A percentile compares a stretch with the other conserved stretches of the same genome.
Evolutionary conservation across 35 echinoderm and acorn worm species (phyloP).

Genomic region (Apostichopus parvimensis): DNA sequence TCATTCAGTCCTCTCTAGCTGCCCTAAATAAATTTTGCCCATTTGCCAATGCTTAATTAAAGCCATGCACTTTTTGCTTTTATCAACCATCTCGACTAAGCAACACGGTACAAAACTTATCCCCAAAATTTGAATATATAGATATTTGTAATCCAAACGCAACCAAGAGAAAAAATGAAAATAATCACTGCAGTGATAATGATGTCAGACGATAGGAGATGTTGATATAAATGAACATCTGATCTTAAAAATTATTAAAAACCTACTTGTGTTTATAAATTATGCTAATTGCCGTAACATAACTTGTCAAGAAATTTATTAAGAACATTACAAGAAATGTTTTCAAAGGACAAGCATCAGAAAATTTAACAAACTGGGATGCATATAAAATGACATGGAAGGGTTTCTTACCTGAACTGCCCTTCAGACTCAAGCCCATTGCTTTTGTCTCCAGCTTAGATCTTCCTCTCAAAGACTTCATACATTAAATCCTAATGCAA

Average conservation of each 20-base stretch:
- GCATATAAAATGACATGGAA: slow-evolving; percentile 28
- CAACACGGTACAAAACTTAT: slow-evolving; percentile 8
- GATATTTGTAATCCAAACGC: slow-evolving; percentile 5
- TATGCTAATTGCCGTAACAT: slow-evolving; percentile 58
- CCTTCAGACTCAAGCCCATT: slow-evolving; percentile 57
- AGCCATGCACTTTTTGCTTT: slow-evolving; percentile 17
- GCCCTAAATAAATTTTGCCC: slow-evolving; percentile 27
- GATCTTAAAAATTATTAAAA: slow-evolving; percentile 69
- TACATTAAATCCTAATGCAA: slow-evolving; percentile 60
- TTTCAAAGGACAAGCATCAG: not conserved
- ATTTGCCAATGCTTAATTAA: slow-evolving; percentile 44
- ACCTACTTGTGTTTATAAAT: slow-evolving; percentile 68
- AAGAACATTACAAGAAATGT: slow-evolving; percentile 23
- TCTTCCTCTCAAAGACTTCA: slow-evolving; percentile 28
- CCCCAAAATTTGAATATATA: slow-evolving; percentile 44
- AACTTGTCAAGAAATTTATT: slow-evolving; percentile 59
- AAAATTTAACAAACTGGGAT: slow-evolving; percentile 17
- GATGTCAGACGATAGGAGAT: slow-evolving; percentile 44
- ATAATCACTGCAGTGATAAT: slow-evolving; percentile 52
- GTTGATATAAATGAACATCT: slow-evolving; percentile 56
- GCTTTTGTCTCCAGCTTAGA: slow-evolving; percentile 49
- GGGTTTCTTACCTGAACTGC: slow-evolving; percentile 41
- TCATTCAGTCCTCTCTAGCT: not conserved
- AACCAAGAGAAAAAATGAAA: slow-evolving; percentile 19
- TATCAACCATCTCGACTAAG: not conserved